These are phyloP conservation scores for Trichechus manatus DNA, from an alignment of 2,113 vertebrate species.

Conservation along the genomic window DNA sequence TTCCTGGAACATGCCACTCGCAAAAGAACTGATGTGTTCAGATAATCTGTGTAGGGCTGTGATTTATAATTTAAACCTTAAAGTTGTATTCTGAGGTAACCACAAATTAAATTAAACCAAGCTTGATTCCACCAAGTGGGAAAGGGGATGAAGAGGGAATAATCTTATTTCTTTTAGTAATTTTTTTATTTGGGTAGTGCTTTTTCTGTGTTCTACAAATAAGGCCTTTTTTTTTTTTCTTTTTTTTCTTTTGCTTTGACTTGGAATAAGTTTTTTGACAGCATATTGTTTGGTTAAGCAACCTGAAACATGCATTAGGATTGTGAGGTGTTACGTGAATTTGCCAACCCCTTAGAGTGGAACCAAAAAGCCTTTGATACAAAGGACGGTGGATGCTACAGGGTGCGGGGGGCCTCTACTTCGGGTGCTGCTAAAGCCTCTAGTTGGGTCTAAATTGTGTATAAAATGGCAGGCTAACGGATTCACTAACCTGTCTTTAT, in stretches of 20 bases:
- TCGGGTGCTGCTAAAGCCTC: slow-evolving; percentile 75
- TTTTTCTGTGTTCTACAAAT: slow-evolving; percentile 72
- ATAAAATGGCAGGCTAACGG: slow-evolving; percentile 2
- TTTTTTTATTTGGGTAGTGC: slow-evolving; percentile 82
- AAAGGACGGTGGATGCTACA: slow-evolving; percentile 62
- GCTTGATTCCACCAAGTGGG: slow-evolving; percentile 75
- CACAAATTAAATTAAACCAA: slow-evolving; percentile 83
- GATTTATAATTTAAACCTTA: slow-evolving; percentile 90
- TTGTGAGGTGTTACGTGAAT: slow-evolving; percentile 79
- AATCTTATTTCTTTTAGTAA: slow-evolving; percentile 80
- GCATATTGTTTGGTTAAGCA: slow-evolving; percentile 78
- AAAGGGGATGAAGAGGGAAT: slow-evolving; percentile 39
- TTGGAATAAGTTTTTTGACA: slow-evolving; percentile 75
- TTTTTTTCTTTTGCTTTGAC: slow-evolving; percentile 74
- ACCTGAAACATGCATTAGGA: slow-evolving; percentile 76
- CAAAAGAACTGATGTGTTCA: slow-evolving; percentile 79
- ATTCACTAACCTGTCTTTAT: not conserved
- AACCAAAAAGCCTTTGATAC: slow-evolving; percentile 76
- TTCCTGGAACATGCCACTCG: slow-evolving; percentile 87
- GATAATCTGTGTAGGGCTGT: slow-evolving; percentile 90
- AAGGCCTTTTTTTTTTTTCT: slow-evolving; percentile 72
- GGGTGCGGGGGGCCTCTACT: slow-evolving; percentile 41
- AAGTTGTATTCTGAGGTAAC: slow-evolving; percentile 84
- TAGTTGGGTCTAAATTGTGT: slow-evolving; percentile 61
- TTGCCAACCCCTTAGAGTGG: slow-evolving; percentile 77